Conservation (phyloP, 2,113 vertebrate species). For the Jaculus jaculus region DNA sequence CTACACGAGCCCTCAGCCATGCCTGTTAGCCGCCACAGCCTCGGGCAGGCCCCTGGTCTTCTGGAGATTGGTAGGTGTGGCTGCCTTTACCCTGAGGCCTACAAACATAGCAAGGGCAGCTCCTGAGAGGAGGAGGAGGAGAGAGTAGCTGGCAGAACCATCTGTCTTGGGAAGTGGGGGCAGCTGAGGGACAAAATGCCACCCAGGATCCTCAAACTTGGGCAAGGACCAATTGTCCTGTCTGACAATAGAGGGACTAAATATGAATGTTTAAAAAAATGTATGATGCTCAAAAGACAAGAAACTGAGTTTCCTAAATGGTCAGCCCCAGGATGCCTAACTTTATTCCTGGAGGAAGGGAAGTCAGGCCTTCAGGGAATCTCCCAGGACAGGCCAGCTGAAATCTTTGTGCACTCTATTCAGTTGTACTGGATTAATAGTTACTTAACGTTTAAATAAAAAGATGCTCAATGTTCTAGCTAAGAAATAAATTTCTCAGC, state of each 20-base stretch:
- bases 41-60: accelerated
- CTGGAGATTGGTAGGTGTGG: no score
- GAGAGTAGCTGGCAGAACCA: neutral
- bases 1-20: no score
- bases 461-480: neutral
- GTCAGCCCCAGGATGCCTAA: accelerated
- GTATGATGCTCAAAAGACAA: no score
- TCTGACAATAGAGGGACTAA: no score
- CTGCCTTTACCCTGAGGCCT: neutral
- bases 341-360: neutral
- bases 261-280: no score
- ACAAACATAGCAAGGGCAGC: neutral
- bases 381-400: neutral
- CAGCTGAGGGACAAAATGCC: neutral
- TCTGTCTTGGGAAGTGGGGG: accelerated
- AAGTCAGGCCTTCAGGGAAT: accelerated
- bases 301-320: no score
- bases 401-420: neutral
- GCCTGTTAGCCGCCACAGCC: neutral
- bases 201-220: no score
- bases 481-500: neutral
- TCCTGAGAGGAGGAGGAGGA: neutral
- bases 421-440: neutral
- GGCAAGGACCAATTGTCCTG: no score
- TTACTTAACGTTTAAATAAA: constrained; percentile 11